Percentiles rank a stretch among this genome's conserved stretches.
These are phyloP conservation scores for Drosophila carrolli DNA, from an alignment of 1,140 invertebrate genomes.

Conservation along the genomic window DNA sequence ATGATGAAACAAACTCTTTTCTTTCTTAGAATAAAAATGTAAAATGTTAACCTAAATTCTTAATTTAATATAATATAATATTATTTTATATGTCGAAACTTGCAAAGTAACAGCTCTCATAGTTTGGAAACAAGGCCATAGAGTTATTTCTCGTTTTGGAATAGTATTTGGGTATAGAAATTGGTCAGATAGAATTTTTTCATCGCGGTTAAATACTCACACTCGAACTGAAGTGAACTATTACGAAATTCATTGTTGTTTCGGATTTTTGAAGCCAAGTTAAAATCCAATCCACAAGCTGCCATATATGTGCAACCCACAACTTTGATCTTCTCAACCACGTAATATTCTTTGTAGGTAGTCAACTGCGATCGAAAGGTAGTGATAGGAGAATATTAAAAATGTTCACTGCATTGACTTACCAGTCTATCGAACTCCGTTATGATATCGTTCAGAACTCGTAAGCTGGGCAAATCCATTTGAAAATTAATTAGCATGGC, in stretches of 20 bases:
- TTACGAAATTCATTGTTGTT: background rate
- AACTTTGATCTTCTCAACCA: constrained; percentile 94
- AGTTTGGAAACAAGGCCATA: no score
- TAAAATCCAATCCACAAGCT: constrained; percentile 92
- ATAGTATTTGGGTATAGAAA: no score
- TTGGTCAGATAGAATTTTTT: no score
- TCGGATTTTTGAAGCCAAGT: constrained; percentile 8
- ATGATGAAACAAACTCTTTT: no score
- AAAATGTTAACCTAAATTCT: no score
- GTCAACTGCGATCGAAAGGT: constrained; percentile 2
- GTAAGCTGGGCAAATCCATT: constrained; percentile 88
- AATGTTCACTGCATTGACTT: background rate
- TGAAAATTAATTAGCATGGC: constrained; percentile 93
- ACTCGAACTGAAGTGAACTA: background rate
- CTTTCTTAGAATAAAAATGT: no score
- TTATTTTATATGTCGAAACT: no score
- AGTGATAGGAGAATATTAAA: no score
- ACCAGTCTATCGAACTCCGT: constrained; percentile 91
- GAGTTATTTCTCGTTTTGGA: no score
- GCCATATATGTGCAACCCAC: constrained; percentile 97
- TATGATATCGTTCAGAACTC: constrained; percentile 94
- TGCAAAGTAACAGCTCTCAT: no score
- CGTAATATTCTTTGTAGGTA: constrained; percentile 42
- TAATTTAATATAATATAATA: no score
- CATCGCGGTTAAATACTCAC: background rate